phyloP scores from a whole-genome alignment of 2,888 invertebrate species.

The Himalopsyche anomala region DNA sequence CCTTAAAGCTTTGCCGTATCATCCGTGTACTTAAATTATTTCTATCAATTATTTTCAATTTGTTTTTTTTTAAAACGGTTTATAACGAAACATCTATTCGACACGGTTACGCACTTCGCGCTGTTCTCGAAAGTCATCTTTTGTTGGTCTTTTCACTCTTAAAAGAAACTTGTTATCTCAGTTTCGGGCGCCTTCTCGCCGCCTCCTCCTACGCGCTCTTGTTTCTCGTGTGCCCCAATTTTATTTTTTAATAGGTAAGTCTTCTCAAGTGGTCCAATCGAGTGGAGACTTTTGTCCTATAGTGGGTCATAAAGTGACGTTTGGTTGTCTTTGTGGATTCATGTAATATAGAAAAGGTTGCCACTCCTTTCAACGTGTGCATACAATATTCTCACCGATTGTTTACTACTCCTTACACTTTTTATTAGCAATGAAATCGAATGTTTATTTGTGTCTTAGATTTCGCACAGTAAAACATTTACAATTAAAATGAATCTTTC shows the following conservation, averaged over 20 bases:
- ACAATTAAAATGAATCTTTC: neutral
- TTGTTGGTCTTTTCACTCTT: slow-evolving; percentile 52
- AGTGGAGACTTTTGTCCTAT: slow-evolving; percentile 47
- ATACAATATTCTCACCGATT: neutral
- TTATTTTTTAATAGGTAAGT: slow-evolving; percentile 61
- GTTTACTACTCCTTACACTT: neutral
- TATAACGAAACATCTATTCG: slow-evolving; percentile 52
- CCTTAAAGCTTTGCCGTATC: neutral
- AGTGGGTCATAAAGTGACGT: slow-evolving; percentile 32
- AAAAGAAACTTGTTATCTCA: slow-evolving; percentile 51
- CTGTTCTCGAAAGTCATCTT: slow-evolving; percentile 45
- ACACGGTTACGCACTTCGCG: slow-evolving; percentile 59
- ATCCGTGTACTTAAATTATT: slow-evolving; percentile 21
- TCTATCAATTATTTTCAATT: slow-evolving; percentile 37
- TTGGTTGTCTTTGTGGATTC: neutral
- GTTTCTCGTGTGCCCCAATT: slow-evolving; percentile 49
- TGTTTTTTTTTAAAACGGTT: slow-evolving; percentile 44
- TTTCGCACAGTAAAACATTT: neutral
- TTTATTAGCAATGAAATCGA: slow-evolving; percentile 24
- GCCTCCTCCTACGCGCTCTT: slow-evolving; percentile 47
- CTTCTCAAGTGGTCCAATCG: slow-evolving; percentile 59
- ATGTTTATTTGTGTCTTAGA: neutral
- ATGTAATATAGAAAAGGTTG: neutral
- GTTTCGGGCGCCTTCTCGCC: neutral
- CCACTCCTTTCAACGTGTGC: neutral